These are phyloP conservation scores for Haplochromis vanheusdeni DNA, from an alignment of 2,113 vertebrate genomes.

Conservation along the genomic window DNA sequence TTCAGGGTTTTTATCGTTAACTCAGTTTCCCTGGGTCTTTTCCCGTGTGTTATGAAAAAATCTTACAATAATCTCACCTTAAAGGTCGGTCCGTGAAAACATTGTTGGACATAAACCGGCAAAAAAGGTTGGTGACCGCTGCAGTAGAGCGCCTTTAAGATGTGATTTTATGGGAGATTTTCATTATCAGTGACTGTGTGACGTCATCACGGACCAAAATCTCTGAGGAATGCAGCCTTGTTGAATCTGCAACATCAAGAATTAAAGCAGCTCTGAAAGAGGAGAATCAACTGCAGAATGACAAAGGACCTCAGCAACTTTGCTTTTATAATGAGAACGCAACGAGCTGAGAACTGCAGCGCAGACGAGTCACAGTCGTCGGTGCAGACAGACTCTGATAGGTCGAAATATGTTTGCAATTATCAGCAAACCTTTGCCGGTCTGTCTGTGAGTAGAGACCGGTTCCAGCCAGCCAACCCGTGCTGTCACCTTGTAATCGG, in stretches of 20 bases:
- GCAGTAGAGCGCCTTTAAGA: background rate
- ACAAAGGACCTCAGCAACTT: background rate
- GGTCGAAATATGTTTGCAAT: background rate
- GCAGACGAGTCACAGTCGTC: background rate
- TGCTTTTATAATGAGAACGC: accelerated
- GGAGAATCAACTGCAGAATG: background rate
- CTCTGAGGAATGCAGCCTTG: background rate
- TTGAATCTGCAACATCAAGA: background rate
- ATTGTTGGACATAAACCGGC: background rate
- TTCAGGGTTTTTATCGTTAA: background rate
- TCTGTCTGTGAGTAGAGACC: background rate
- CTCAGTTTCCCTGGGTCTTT: background rate
- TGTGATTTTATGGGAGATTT: background rate
- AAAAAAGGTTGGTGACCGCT: background rate
- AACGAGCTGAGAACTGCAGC: background rate
- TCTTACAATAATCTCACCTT: background rate
- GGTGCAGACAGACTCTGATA: background rate
- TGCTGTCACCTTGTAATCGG: background rate
- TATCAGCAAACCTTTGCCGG: background rate
- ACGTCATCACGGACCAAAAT: background rate
- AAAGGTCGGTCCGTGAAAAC: background rate
- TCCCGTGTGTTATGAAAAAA: background rate
- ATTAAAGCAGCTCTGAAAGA: background rate
- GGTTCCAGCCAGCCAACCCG: background rate
- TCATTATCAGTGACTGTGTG: background rate